Percentiles rank a stretch among this genome's conserved stretches.
Evolutionary conservation across 1,140 invertebrate species (phyloP).

Genomic region (Sminthurides bifidus): DNA sequence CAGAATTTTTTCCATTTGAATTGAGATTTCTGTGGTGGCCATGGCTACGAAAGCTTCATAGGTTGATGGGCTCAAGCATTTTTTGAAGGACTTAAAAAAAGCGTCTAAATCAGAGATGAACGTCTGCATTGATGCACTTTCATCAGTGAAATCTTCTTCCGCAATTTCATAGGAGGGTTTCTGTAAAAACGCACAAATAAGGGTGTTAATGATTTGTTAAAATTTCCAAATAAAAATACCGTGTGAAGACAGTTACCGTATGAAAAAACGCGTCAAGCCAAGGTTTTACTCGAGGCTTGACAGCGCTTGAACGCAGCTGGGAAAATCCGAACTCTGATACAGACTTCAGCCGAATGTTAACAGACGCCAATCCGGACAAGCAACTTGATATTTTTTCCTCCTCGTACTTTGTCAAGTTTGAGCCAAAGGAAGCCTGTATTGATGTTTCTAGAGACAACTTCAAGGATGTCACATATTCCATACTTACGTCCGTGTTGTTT

Average conservation of each 20-base stretch:
- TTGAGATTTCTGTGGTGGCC: conserved; percentile 67
- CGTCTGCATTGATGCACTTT: conserved; percentile 45
- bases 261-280: conserved; percentile 67
- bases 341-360: conserved; percentile 60
- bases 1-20: conserved; percentile 72
- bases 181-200: too few species aligned
- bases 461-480: conserved; percentile 75
- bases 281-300: conserved; percentile 75
- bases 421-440: conserved; percentile 49
- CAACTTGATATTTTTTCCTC: conserved; percentile 62
- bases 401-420: conserved; percentile 48
- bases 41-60: conserved; percentile 70
- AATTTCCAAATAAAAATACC: too few species aligned
- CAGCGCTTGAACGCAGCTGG: conserved; percentile 63
- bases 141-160: conserved; percentile 30
- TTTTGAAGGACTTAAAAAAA: conserved; percentile 67
- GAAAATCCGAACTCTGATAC: conserved; percentile 73
- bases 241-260: conserved; percentile 16
- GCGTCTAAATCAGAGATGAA: conserved; percentile 74
- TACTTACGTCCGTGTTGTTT: conserved; percentile 85
- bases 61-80: conserved; percentile 57
- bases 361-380: conserved; percentile 58
- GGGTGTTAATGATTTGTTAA: too few species aligned
- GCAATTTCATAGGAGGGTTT: conserved; percentile 26
- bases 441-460: conserved; percentile 57